These are phyloP conservation scores for Cairina moschata DNA, from an alignment of 2,113 vertebrate genomes.

Conservation along the genomic window DNA sequence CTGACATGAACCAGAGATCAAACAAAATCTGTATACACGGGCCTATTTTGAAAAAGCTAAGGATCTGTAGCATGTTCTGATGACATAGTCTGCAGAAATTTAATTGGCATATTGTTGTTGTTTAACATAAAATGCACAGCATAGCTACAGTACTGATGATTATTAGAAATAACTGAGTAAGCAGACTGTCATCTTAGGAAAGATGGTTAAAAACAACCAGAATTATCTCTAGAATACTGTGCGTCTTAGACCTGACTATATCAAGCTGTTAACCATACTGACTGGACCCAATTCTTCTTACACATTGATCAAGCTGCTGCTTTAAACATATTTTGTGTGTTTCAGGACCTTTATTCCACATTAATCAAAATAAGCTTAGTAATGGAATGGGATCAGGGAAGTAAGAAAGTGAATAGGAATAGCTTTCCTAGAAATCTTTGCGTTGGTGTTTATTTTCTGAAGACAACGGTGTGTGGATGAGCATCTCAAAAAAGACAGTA, in stretches of 20 bases:
- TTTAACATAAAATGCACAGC: slow-evolving; percentile 48
- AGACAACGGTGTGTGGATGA: background rate
- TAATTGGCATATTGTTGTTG: slow-evolving; percentile 65
- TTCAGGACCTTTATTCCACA: background rate
- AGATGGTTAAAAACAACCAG: slow-evolving; percentile 10
- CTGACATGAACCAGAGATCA: slow-evolving; percentile 68
- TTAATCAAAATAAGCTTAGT: background rate
- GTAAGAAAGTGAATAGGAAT: background rate
- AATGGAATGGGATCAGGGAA: background rate
- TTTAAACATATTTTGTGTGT: background rate
- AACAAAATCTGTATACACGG: slow-evolving; percentile 69
- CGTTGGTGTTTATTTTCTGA: background rate
- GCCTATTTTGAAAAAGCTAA: slow-evolving; percentile 63
- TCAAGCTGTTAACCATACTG: background rate
- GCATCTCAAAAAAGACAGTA: background rate
- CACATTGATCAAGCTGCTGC: background rate
- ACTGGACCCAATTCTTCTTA: background rate
- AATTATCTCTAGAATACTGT: background rate
- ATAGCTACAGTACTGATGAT: slow-evolving; percentile 1
- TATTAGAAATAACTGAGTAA: slow-evolving; percentile 42
- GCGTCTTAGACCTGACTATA: background rate
- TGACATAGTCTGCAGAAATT: slow-evolving; percentile 57
- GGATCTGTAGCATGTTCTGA: slow-evolving; percentile 59
- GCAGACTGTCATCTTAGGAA: slow-evolving; percentile 1
- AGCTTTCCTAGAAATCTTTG: background rate